These are phyloP conservation scores for Formica selysi DNA, from an alignment of 1,140 invertebrate species.

Conservation along the genomic window DNA sequence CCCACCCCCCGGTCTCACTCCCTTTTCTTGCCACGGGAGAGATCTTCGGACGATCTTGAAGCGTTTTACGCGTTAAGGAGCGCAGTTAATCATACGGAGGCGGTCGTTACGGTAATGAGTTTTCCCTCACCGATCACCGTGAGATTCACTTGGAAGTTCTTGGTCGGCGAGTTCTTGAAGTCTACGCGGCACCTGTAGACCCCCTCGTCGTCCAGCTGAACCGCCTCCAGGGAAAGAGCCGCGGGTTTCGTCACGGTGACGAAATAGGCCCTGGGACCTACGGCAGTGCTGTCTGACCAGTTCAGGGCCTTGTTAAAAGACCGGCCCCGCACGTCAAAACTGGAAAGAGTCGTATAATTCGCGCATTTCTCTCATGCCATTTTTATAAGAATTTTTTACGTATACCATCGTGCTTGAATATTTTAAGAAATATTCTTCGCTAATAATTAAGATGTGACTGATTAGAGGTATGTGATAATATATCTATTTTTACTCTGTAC, in stretches of 20 bases:
- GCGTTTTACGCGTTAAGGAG: slow-evolving; percentile 32
- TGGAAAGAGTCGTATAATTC: slow-evolving; percentile 79
- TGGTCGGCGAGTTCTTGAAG: slow-evolving; percentile 95
- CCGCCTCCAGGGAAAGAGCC: slow-evolving; percentile 92
- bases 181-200: slow-evolving; percentile 95
- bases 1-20: background rate
- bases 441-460: no score
- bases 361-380: no score
- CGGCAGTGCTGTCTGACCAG: slow-evolving; percentile 92
- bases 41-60: background rate
- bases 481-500: no score
- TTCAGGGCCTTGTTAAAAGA: slow-evolving; percentile 92
- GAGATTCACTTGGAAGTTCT: slow-evolving; percentile 95
- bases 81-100: slow-evolving; percentile 30
- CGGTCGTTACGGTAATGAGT: slow-evolving; percentile 55
- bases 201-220: slow-evolving; percentile 94
- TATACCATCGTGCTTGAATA: no score
- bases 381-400: no score
- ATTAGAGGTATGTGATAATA: no score
- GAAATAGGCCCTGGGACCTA: slow-evolving; percentile 93
- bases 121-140: slow-evolving; percentile 95
- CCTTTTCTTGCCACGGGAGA: background rate
- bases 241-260: slow-evolving; percentile 91
- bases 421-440: no score
- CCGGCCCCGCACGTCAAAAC: slow-evolving; percentile 93